These are phyloP conservation scores for Ophiodon elongatus DNA, from an alignment of 2,113 vertebrate genomes.

Conservation along the genomic window DNA sequence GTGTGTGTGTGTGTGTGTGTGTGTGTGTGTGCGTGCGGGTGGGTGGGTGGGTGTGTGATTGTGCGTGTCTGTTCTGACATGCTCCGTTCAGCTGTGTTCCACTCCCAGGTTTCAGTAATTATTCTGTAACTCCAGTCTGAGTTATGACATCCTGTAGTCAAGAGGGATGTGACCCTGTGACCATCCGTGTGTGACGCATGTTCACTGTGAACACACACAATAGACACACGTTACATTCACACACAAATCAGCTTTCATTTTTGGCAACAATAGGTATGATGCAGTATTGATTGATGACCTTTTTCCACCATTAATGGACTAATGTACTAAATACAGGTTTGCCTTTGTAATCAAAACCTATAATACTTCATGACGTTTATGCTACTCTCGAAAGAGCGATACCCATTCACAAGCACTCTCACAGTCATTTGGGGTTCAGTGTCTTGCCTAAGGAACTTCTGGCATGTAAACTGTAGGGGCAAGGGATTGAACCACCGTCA, in stretches of 20 bases:
- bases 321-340: background rate
- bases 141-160: conserved; percentile 20
- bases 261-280: background rate
- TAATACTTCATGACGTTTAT: background rate
- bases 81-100: background rate
- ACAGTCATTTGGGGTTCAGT: background rate
- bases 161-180: conserved; percentile 28
- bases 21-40: conserved; percentile 1
- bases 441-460: background rate
- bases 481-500: background rate
- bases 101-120: conserved; percentile 37
- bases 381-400: background rate
- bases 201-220: conserved; percentile 6
- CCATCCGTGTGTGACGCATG: background rate
- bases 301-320: background rate
- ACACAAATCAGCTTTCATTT: background rate
- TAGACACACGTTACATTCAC: background rate
- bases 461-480: background rate
- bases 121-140: conserved; percentile 19
- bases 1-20: background rate
- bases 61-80: conserved; percentile 15
- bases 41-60: background rate
- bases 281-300: background rate
- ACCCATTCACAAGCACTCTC: background rate
- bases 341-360: conserved; percentile 5